Evolutionary conservation across 2,113 vertebrate species (phyloP).

Genomic region (Tachuris rubrigastra): DNA sequence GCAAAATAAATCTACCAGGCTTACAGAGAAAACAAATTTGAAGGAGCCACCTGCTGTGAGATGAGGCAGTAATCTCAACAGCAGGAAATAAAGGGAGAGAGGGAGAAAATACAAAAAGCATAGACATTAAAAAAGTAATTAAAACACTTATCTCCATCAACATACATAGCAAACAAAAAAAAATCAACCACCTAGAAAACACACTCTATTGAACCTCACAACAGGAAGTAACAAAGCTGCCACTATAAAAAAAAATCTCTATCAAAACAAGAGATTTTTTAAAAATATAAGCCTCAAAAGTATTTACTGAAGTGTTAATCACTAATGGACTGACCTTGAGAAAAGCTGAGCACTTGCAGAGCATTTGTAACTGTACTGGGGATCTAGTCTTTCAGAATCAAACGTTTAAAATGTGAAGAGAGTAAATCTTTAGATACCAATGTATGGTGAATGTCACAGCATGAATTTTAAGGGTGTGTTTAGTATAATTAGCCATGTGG

Average conservation of each 20-base stretch:
- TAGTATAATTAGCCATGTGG: neutral
- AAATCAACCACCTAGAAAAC: constrained; percentile 63
- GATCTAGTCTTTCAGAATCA: constrained; percentile 17
- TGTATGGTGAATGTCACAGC: neutral
- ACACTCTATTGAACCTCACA: constrained; percentile 68
- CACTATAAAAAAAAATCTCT: neutral
- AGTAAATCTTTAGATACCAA: neutral
- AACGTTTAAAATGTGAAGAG: neutral
- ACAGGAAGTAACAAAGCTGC: constrained; percentile 61
- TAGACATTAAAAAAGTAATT: constrained; percentile 84
- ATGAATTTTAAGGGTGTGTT: neutral
- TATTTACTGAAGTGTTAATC: constrained; percentile 66
- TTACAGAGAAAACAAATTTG: constrained; percentile 78
- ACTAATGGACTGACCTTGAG: constrained; percentile 52
- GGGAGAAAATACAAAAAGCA: constrained; percentile 76
- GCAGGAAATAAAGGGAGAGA: constrained; percentile 77
- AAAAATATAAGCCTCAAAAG: constrained; percentile 52
- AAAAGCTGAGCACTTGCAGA: constrained; percentile 28
- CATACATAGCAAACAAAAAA: constrained; percentile 70
- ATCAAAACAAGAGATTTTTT: constrained; percentile 29
- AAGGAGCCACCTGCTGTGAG: constrained; percentile 79
- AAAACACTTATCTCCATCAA: constrained; percentile 83
- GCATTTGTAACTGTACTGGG: neutral
- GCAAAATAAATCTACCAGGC: constrained; percentile 76
- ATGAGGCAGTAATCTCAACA: constrained; percentile 80